phyloP scores from a whole-genome alignment of 2,888 invertebrate genomes.

The Andrena bicolor region DNA sequence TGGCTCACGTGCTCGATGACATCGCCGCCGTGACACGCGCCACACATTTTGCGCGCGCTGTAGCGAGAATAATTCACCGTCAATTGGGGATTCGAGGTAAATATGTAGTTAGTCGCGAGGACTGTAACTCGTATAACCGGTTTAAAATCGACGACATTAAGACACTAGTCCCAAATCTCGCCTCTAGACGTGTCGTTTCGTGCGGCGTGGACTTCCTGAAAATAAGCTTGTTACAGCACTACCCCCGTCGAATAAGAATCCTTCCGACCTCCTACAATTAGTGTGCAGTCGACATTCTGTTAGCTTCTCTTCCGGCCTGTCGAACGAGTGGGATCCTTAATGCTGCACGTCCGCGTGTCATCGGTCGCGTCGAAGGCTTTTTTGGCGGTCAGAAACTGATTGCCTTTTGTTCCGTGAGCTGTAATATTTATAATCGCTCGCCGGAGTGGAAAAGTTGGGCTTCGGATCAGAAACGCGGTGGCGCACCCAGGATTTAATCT shows the following conservation, averaged over 20 bases:
- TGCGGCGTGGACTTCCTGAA: constrained; percentile 18
- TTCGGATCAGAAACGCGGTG: neutral
- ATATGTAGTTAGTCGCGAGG: constrained; percentile 16
- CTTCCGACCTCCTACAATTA: neutral
- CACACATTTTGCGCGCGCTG: neutral
- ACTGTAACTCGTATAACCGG: constrained; percentile 20
- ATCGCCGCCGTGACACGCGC: neutral
- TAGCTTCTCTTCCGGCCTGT: constrained; percentile 26
- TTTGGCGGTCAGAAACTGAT: constrained; percentile 22
- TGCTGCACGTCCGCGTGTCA: constrained; percentile 44
- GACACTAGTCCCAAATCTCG: constrained; percentile 14
- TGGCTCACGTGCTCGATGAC: constrained; percentile 33
- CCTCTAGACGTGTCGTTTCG: constrained; percentile 1
- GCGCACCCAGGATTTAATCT: neutral
- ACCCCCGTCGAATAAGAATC: constrained; percentile 22
- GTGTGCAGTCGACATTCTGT: constrained; percentile 28
- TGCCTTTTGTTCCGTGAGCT: neutral
- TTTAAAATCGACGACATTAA: constrained; percentile 16
- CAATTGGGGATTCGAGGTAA: constrained; percentile 11
- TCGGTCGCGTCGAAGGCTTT: constrained; percentile 53
- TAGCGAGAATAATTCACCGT: constrained; percentile 8
- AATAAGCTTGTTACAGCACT: neutral
- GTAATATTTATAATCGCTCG: neutral
- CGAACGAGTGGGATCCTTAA: constrained; percentile 32
- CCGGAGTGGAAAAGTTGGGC: neutral